Base-by-base conservation (phyloP, 2,888 invertebrate species). In the Corbicula japonica region DNA sequence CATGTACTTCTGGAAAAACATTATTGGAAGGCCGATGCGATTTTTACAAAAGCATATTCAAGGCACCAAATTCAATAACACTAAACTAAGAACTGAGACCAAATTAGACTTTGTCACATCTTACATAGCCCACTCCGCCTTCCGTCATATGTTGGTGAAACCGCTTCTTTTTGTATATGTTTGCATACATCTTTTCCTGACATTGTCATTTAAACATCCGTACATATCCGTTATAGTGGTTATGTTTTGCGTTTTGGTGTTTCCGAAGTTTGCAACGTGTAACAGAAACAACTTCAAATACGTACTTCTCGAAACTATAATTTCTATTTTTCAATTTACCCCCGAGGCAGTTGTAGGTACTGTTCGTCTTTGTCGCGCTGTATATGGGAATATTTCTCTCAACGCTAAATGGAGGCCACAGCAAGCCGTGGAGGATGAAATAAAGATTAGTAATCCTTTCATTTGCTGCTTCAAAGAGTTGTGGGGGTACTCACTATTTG, bases 121-220 rank as follows among this genome's bases (percentile, higher is more conserved):
- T 1, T 89, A 90, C 79, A 77, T 89, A 30, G 90, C 90, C n/a
- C 88, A 90, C 72, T 87, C 88, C 1, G 89, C 91, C 10, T 63
- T 90, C 18, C 60, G 90, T 23, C 88, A 88, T 70, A 90, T 91
- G 90, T 81, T 89, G 60, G 89, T 90, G 89, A 91, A 90, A 61
- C 91, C 91, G 26, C 66, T 91, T 46, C 30, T 87, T 0, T 90
- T 87, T 65, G 84, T 90, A 44, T 48, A 89, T 46, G 77, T 91
- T 28, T 88, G 90, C 70, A 85, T 87, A 34, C 83, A 75, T 34
- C 83, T 88, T 6, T 81, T 85, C 23, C 76, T 89, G 1, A 63
- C 86, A 10, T 87, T 86, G 5, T 73, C 79, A 8, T 68, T 87
- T 5, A 61, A 82, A 8, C 84, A 90, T 52, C 69, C 86, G 38